Base-by-base conservation (phyloP, 2,888 invertebrate genomes). In the Lasioglossum zephyrum region DNA sequence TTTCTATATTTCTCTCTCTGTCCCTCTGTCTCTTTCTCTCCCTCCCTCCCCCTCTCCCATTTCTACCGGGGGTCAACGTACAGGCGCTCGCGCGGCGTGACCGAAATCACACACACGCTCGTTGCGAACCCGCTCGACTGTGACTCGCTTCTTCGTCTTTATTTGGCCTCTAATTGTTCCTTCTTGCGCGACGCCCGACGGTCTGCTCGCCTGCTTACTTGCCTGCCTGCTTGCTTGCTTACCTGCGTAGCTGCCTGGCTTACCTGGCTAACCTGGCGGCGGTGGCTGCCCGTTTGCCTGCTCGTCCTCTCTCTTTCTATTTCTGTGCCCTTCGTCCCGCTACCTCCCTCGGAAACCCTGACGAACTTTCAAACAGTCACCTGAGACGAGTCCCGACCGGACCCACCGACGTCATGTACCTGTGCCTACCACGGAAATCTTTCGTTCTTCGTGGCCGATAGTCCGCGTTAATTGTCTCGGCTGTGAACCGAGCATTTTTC, bases 51-150 rank as follows among this genome's bases (percentile, higher is more conserved):
- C 81, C 81, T 36, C 22, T 22, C 84, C 87, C 73, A 86, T 86
- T 89, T 88, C 83, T 85, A 89, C 87, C 87, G 88, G 93, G 92
- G 95, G 94, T 95, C 95, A 95, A 94, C 92, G 95, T 94, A 95
- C 95, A 94, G 94, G 93, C 95, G 93, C 77, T 69, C 77, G 77
- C 91, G 90, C 94, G 93, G 94, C 94, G 94, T 95, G 94, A 94
- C 94, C 94, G 93, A 95, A 95, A 95, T 94, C 94, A 94, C 94
- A 94, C 94, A 93, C 93, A 92, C 93, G 92, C 93, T 93, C 90
- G 91, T 92, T 93, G 93, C 93, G 84, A 92, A 92, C 91, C 92
- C 93, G 93, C 94, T 94, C 94, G 93, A 91, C 94, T 94, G 94
- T 94, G 93, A 95, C 95, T 89, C 89, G 86, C 85, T 87, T 90